phyloP scores from a whole-genome alignment of 2,888 invertebrate species.

The Drosophila trichaetosa region DNA sequence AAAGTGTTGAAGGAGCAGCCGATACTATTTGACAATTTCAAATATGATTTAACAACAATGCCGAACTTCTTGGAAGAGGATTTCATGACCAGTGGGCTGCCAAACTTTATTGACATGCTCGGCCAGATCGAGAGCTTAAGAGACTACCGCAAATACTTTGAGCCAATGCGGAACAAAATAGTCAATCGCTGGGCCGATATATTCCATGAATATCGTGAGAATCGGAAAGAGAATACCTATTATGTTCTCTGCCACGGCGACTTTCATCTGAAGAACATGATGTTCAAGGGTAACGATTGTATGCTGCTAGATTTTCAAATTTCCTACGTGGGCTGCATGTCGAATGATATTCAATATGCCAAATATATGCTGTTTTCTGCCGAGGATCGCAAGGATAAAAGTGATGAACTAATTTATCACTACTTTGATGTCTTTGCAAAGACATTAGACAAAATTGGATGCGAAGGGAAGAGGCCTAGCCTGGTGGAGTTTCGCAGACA shows the following conservation, averaged over 20 bases:
- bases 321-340: slow-evolving; percentile 61
- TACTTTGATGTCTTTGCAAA: slow-evolving; percentile 63
- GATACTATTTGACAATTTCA: slow-evolving; percentile 17
- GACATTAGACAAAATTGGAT: slow-evolving; percentile 60
- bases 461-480: slow-evolving; percentile 56
- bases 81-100: slow-evolving; percentile 39
- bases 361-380: slow-evolving; percentile 60
- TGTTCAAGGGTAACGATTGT: slow-evolving; percentile 67
- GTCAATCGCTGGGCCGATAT: slow-evolving; percentile 21
- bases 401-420: slow-evolving; percentile 61
- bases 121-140: slow-evolving; percentile 37
- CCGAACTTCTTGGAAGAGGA: slow-evolving; percentile 26
- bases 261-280: slow-evolving; percentile 71
- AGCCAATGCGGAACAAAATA: slow-evolving; percentile 39
- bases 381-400: slow-evolving; percentile 45
- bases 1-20: slow-evolving; percentile 43
- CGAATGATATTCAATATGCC: slow-evolving; percentile 66
- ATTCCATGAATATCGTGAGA: slow-evolving; percentile 53
- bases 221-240: slow-evolving; percentile 34
- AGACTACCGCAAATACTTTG: slow-evolving; percentile 59
- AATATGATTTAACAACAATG: slow-evolving; percentile 31
- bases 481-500: slow-evolving; percentile 52
- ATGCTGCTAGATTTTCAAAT: slow-evolving; percentile 75
- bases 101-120: slow-evolving; percentile 55
- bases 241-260: slow-evolving; percentile 78